Evolutionary conservation across 2,888 invertebrate genomes (phyloP).

Genomic region (Nephrocerus scutellatus): DNA sequence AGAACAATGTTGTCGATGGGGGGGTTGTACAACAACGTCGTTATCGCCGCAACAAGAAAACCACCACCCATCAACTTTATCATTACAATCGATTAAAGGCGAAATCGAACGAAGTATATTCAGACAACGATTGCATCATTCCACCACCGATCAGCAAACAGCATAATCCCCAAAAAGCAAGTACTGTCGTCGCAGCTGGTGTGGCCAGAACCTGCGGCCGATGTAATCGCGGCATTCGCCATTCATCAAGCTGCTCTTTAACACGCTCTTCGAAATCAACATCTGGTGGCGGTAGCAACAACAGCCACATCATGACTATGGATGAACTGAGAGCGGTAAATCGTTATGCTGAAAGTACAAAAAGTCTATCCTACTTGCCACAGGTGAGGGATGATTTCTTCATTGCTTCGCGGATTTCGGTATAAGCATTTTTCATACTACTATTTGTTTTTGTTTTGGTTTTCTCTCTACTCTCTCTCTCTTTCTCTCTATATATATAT

Average conservation of each 20-base stretch:
- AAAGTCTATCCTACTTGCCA: conserved; percentile 83
- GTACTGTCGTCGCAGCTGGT: no score
- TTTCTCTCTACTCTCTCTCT: conserved; percentile 18
- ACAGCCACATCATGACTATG: conserved; percentile 62
- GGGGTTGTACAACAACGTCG: conserved; percentile 35
- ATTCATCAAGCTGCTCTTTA: conserved; percentile 57
- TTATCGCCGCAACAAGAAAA: conserved; percentile 39
- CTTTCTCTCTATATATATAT: conserved; percentile 10
- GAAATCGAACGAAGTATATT: no score
- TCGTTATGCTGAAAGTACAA: conserved; percentile 85
- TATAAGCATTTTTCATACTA: conserved; percentile 30
- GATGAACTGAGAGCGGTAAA: conserved; percentile 81
- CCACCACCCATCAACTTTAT: no score
- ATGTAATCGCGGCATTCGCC: conserved; percentile 43
- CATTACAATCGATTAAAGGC: no score
- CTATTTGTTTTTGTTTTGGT: conserved; percentile 4
- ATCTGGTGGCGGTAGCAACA: conserved; percentile 35
- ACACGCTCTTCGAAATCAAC: conserved; percentile 61
- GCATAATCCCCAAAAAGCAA: conserved; percentile 18
- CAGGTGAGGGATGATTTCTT: conserved; percentile 62
- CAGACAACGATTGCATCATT: conserved; percentile 17
- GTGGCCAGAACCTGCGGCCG: conserved; percentile 42
- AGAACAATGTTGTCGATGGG: conserved; percentile 27
- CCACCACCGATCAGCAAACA: conserved; percentile 21
- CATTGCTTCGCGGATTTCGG: conserved; percentile 45